phyloP scores from a whole-genome alignment of 2,113 vertebrate genomes.

The Upupa epops region DNA sequence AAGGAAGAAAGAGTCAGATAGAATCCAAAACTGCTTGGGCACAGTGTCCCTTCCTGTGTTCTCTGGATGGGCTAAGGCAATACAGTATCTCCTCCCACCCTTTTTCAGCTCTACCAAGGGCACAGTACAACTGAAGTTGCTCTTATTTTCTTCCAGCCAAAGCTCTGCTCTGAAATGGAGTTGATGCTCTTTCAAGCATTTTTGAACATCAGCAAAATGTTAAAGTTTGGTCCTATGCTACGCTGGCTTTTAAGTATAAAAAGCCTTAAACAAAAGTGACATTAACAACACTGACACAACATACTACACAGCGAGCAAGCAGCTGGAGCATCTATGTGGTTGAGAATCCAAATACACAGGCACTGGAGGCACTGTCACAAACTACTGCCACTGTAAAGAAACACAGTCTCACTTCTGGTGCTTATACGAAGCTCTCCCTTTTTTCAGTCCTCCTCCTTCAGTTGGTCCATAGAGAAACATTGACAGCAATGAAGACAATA shows the following conservation, averaged over 20 bases:
- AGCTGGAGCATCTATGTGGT: background rate
- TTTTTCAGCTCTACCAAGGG: background rate
- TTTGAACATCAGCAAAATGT: background rate
- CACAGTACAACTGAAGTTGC: background rate
- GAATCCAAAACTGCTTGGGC: background rate
- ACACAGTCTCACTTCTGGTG: background rate
- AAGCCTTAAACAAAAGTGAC: background rate
- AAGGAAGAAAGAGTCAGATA: background rate
- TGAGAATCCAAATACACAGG: background rate
- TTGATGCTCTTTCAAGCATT: background rate
- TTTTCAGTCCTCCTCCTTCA: background rate
- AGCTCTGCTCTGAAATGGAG: background rate
- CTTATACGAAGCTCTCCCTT: background rate
- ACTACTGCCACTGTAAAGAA: background rate
- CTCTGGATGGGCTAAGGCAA: background rate
- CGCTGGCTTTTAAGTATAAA: background rate
- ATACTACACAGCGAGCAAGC: background rate
- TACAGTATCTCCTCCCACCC: background rate
- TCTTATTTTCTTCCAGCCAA: background rate
- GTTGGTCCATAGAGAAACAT: background rate
- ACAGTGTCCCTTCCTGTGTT: background rate
- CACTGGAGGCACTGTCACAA: background rate
- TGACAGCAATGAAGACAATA: background rate
- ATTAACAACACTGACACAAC: background rate
- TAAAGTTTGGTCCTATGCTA: background rate